A percentile compares a stretch with the other conserved stretches of the same genome.
phyloP scores from a whole-genome alignment of 2,797 vertebrate genomes.

The Molossus alvarezi region DNA sequence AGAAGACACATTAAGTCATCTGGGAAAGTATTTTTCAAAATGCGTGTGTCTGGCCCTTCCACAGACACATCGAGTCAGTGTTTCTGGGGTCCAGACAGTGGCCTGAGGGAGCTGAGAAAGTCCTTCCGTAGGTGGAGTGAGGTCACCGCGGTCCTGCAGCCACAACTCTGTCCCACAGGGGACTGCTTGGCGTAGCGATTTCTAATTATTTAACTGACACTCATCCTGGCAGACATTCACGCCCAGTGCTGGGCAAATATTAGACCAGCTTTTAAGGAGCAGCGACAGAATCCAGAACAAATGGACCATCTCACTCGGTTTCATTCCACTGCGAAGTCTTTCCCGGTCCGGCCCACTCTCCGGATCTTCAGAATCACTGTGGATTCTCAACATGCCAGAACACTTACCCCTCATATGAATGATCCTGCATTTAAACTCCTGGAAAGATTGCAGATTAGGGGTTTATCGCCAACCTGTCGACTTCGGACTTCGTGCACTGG shows the following conservation, averaged over 20 bases:
- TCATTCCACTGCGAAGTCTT: not conserved
- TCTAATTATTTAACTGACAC: no score
- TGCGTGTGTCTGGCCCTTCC: not conserved
- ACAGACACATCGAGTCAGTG: fast-evolving
- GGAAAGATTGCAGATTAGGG: not conserved
- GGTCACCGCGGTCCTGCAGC: fast-evolving
- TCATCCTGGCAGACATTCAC: not conserved
- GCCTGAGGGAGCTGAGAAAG: fast-evolving
- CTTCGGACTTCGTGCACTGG: not conserved
- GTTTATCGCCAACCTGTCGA: not conserved
- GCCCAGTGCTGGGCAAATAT: not conserved
- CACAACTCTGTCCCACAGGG: fast-evolving
- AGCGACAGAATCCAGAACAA: not conserved
- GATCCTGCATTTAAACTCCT: not conserved
- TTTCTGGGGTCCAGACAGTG: no score
- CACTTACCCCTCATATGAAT: not conserved
- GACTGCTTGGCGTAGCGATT: fast-evolving
- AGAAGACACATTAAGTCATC: not conserved
- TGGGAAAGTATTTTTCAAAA: not conserved
- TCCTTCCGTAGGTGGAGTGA: fast-evolving
- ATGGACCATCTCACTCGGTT: not conserved
- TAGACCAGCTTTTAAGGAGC: not conserved
- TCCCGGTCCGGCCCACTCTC: not conserved
- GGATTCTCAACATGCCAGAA: not conserved
- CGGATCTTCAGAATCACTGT: not conserved